These are phyloP conservation scores for Phlogophora meticulosa DNA, from an alignment of 2,888 invertebrate genomes.

Conservation along the genomic window DNA sequence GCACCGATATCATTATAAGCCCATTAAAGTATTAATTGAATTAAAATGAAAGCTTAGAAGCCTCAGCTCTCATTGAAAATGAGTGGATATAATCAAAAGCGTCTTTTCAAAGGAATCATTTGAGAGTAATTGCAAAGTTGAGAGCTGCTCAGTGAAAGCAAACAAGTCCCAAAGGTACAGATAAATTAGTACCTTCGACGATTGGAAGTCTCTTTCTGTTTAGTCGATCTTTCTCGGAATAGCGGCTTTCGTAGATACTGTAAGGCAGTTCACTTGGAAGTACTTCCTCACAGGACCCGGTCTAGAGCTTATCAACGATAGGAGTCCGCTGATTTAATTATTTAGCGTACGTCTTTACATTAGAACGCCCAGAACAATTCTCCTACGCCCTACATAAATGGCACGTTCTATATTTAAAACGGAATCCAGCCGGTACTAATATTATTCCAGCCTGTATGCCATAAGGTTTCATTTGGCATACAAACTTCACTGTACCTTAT, in stretches of 20 bases:
- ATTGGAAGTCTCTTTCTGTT: not conserved
- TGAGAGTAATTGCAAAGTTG: slow-evolving; percentile 39
- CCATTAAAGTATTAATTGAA: slow-evolving; percentile 46
- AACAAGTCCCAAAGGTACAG: slow-evolving; percentile 13
- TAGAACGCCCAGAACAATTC: too few species aligned
- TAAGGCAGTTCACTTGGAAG: too few species aligned
- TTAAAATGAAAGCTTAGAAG: slow-evolving; percentile 41
- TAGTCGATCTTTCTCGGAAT: not conserved
- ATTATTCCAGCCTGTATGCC: too few species aligned
- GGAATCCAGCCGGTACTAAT: too few species aligned
- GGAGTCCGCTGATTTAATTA: too few species aligned
- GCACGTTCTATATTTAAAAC: too few species aligned
- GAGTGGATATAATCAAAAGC: slow-evolving; percentile 34
- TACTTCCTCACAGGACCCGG: too few species aligned
- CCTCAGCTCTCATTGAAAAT: slow-evolving; percentile 32
- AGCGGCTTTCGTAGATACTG: not conserved
- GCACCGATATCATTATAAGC: slow-evolving; percentile 21
- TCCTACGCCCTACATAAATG: too few species aligned
- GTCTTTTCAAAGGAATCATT: slow-evolving; percentile 45
- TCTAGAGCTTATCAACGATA: too few species aligned
- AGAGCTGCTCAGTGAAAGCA: not conserved
- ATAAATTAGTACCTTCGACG: slow-evolving; percentile 17
- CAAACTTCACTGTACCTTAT: too few species aligned
- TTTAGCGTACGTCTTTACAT: too few species aligned
- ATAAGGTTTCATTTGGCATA: too few species aligned